Evolutionary conservation across 2,888 invertebrate genomes (phyloP), one percentile per base, ranked within the genome.

Genomic region (Agrotis puta): DNA sequence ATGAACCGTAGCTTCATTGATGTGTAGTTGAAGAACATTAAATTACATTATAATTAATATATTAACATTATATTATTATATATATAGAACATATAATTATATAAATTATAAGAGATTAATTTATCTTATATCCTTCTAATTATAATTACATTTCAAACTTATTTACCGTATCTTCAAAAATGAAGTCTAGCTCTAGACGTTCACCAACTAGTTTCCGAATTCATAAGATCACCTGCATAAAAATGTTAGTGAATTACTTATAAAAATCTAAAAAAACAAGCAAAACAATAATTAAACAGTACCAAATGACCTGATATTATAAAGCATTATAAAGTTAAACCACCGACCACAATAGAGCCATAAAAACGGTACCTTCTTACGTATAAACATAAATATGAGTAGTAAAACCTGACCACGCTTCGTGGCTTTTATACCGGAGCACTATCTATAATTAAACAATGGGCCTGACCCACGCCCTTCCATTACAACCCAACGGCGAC

Each of bases 381-480:
- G 76, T 82, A 87, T 85, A 89, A 85, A 88, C 86, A 87, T 87
- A 88, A 87, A 85, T 87, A 86, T 88, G 85, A 87, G 82, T 86
- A 86, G 85, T 87, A 86, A 86, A 89, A 88, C 81, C 83, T 87
- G 85, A 87, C 84, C 84, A 85, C 84, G 85, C 79, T 86, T 82
- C 82, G 86, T 84, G 88, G 88, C 87, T 85, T 89, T 88, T 87
- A 88, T 87, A 82, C 88, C 84, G 80, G 80, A 89, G 92, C 92
- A 92, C 93, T 93, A 92, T 93, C 91, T 93, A 89, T 93, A 93
- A 95, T 95, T 94, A 95, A 95, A 94, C 93, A 94, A 94, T 91
- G 90, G 90, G 83, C 77, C 88, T 90, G 91, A 91, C 91, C 91
- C 91, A 83, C 90, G 87, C 91, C 92, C 92, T 89, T 90, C 90